Base-by-base conservation (phyloP, 1,140 invertebrate species). In the Dendrolimus punctatus region DNA sequence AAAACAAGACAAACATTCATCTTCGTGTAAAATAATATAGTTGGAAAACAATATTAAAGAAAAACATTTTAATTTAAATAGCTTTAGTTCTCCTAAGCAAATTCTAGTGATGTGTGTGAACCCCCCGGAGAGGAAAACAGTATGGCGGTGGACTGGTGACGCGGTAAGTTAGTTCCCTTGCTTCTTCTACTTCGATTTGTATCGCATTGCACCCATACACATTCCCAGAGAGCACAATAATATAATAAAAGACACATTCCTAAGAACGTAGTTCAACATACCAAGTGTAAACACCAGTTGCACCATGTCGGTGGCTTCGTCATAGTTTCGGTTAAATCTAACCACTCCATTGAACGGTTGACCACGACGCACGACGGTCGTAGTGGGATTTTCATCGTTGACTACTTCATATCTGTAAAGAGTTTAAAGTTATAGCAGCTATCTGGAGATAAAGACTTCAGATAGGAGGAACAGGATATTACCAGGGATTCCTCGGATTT, bases 341-440 rank as follows among this genome's bases (percentile, higher is more conserved):
- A 93, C 69, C 4, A 89, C 89, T 0, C 92, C 72, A 51, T 87
- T 90, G 80, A 94, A 93, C 2, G 87, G 84, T 62, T 90, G 88
- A 0, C 92, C 93, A n/a, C 93, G 79, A 9, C 93, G 76, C 4
- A 93, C 77, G 40, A 94, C 86, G 0, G 90, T 82, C 6, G 84
- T 84, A 7, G 76, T 79, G 53, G 87, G 78, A n/a, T 58, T 71
- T 53, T 88, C 73, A 5, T 90, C 88, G 38, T 90, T 87, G 6
- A 92, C 77, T 7, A 89, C 73, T 66, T 93, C 92, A 62, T 88
- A 94, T 54, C 82, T 85, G 9, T 49, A 55, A 44, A 52, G 51
- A 40, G 46, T 39, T 41, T 37, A 41, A 40, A 50, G 8, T 43
- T 43, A 41, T 5, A 23, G 46, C 9, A 45, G 36, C 9, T 23